Evolutionary conservation across 2,797 vertebrate genomes (phyloP).

Genomic region (Lutjanus campechanus): DNA sequence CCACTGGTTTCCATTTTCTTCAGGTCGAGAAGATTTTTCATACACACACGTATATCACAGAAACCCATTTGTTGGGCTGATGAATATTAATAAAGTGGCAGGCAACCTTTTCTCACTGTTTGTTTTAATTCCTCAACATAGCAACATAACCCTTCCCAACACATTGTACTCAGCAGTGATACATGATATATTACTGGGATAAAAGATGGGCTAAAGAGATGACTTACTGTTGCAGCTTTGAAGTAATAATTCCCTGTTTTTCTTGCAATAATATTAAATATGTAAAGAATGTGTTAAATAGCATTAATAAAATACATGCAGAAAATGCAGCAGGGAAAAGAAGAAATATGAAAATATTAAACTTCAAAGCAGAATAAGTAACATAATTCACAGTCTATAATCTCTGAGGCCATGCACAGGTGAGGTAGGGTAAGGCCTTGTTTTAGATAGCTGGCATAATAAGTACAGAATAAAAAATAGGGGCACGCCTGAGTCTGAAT

Average conservation of each 20-base stretch:
- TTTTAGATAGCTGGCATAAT: not conserved
- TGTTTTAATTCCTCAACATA: slow-evolving; percentile 44
- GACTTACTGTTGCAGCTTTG: slow-evolving; percentile 3
- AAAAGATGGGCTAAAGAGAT: not conserved
- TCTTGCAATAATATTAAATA: not conserved
- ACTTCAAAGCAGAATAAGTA: not conserved
- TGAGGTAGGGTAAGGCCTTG: not conserved
- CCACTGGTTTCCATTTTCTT: slow-evolving; percentile 65
- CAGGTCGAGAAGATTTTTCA: slow-evolving; percentile 59
- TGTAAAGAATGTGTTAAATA: not conserved
- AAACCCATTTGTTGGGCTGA: slow-evolving; percentile 48
- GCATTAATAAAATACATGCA: not conserved
- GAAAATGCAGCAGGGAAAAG: not conserved
- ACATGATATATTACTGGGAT: slow-evolving; percentile 9
- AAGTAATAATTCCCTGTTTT: not conserved
- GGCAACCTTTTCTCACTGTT: slow-evolving; percentile 14
- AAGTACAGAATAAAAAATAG: not conserved
- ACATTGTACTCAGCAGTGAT: not conserved
- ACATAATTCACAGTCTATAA: not conserved
- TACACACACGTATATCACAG: slow-evolving; percentile 31
- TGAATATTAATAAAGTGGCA: slow-evolving; percentile 53
- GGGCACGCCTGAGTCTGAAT: no score
- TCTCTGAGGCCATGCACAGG: not conserved
- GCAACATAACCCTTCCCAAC: slow-evolving; percentile 3
- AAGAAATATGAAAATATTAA: not conserved